These are phyloP conservation scores for Rhinichthys osculus DNA, from an alignment of 2,797 vertebrate genomes.

Conservation along the genomic window DNA sequence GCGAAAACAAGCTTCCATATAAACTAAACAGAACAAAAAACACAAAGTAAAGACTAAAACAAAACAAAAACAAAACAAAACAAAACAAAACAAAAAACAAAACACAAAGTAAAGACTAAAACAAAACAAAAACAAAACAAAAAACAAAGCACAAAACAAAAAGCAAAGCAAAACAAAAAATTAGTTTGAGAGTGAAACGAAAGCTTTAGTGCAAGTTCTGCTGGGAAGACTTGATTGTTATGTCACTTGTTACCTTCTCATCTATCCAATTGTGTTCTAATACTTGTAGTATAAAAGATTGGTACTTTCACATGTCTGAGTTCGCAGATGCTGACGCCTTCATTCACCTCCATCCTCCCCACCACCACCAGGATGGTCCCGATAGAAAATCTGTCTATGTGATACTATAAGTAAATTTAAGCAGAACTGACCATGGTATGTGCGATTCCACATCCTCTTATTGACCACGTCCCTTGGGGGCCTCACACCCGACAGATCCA, in stretches of 20 bases:
- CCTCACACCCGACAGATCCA: conserved; percentile 65
- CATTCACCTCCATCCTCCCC: too few relatives aligned
- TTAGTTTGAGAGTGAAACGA: neutral
- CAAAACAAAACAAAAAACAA: neutral
- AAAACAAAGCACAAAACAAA: neutral
- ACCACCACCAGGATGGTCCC: too few relatives aligned
- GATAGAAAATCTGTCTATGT: neutral
- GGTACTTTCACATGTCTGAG: too few relatives aligned
- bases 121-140: neutral
- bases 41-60: neutral
- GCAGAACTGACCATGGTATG: conserved; percentile 77
- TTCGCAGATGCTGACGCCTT: too few relatives aligned
- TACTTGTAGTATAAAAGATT: too few relatives aligned
- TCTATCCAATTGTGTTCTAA: too few relatives aligned
- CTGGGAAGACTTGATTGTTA: too few relatives aligned
- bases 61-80: neutral
- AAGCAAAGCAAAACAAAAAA: neutral
- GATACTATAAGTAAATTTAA: neutral
- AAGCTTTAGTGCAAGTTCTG: too few relatives aligned
- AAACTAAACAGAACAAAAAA: neutral
- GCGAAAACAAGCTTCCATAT: too few relatives aligned
- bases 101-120: neutral
- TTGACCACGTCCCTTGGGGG: conserved; percentile 76
- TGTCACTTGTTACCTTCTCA: too few relatives aligned
- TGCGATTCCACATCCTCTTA: conserved; percentile 77